phyloP scores from a whole-genome alignment of 2,888 invertebrate genomes.

The Eubasilissa splendida region DNA sequence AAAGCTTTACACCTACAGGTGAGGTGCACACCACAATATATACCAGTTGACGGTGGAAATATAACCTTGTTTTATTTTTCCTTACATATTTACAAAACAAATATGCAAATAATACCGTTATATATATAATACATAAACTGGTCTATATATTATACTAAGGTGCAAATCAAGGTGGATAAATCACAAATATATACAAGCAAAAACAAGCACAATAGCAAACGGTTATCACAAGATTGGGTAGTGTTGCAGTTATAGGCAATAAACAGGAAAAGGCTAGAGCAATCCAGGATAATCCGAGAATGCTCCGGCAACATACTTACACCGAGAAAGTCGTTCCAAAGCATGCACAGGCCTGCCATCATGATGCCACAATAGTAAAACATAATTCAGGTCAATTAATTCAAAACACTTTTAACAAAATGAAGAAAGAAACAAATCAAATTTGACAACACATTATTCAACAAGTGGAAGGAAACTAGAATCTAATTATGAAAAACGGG shows the following conservation, averaged over 20 bases:
- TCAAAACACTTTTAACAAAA: constrained; percentile 26
- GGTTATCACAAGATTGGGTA: not conserved
- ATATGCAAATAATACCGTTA: constrained; percentile 2
- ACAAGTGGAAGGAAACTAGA: not conserved
- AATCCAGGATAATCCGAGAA: not conserved
- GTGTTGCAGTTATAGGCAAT: not conserved
- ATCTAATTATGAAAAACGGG: too few species aligned
- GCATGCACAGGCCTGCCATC: constrained; percentile 86
- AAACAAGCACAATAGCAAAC: constrained; percentile 23
- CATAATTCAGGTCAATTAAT: constrained; percentile 42
- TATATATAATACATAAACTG: not conserved
- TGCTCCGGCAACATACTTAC: constrained; percentile 78
- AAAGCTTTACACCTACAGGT: constrained; percentile 16
- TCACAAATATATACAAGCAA: not conserved
- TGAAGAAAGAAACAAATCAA: not conserved
- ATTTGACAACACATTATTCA: constrained; percentile 7
- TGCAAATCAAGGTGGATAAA: not conserved
- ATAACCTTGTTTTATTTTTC: not conserved
- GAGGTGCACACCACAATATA: constrained; percentile 2
- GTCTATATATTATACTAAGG: not conserved
- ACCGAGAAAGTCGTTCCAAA: constrained; percentile 90
- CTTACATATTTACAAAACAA: not conserved
- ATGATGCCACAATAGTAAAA: constrained; percentile 56
- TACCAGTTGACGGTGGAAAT: not conserved
- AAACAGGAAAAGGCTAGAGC: constrained; percentile 22